Evolutionary conservation across 2,797 vertebrate species (phyloP).

Genomic region (Miopithecus talapoin): DNA sequence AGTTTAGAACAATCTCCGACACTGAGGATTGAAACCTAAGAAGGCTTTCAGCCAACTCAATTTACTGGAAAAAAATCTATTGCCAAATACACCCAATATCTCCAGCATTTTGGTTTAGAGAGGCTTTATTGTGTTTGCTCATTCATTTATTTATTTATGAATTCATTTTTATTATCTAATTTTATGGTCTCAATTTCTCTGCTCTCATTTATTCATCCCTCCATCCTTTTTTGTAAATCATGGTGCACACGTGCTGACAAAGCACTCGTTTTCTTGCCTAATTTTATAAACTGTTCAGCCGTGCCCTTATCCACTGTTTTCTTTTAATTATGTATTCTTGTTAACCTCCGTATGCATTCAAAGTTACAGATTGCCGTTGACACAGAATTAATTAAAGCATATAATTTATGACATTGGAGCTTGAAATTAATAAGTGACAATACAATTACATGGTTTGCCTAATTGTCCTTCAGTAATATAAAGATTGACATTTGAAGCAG

Average conservation of each 20-base stretch:
- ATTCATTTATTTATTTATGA: not conserved
- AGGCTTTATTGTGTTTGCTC: not conserved
- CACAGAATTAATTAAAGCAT: constrained; percentile 86
- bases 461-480: constrained; percentile 84
- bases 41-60: not conserved
- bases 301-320: constrained; percentile 79
- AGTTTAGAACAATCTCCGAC: not conserved
- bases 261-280: constrained; percentile 79
- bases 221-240: not conserved
- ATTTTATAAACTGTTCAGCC: constrained; percentile 84
- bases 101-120: not conserved
- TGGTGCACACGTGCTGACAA: constrained; percentile 72
- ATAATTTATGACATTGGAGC: constrained; percentile 86
- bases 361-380: constrained; percentile 83
- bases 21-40: not conserved
- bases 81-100: not conserved
- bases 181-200: not conserved
- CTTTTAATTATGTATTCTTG: constrained; percentile 86
- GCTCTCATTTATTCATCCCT: not conserved
- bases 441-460: constrained; percentile 86
- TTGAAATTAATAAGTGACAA: constrained; percentile 88
- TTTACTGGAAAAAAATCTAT: not conserved
- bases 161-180: not conserved
- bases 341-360: constrained; percentile 83
- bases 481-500: constrained; percentile 81